Percentiles rank a stretch among this genome's conserved stretches.
Conservation (phyloP, 2,888 invertebrate genomes). For the Meganola albula region DNA sequence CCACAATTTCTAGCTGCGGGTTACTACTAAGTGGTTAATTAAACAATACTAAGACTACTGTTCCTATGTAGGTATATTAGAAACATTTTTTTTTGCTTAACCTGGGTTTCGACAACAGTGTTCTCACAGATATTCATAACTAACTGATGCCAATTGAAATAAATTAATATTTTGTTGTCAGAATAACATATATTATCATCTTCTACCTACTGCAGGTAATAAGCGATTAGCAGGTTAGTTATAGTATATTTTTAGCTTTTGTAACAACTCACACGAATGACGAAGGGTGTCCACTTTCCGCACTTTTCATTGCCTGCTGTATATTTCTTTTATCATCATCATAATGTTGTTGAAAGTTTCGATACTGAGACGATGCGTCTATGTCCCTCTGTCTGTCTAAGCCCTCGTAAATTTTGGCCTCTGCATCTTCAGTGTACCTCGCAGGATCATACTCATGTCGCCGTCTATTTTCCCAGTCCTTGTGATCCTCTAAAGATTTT, state of each 20-base stretch:
- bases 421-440: constrained; percentile 47
- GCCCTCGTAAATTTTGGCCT: constrained; percentile 37
- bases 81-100: too few relatives aligned
- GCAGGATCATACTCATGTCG: constrained; percentile 44
- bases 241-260: background rate
- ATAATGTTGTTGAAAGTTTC: constrained; percentile 31
- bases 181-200: too few relatives aligned
- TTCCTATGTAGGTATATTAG: too few relatives aligned
- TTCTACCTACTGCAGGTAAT: too few relatives aligned
- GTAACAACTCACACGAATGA: constrained; percentile 29
- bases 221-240: too few relatives aligned
- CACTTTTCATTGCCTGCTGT: constrained; percentile 38
- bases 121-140: too few relatives aligned
- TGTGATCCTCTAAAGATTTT: constrained; percentile 52
- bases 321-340: constrained; percentile 45
- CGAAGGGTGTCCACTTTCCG: constrained; percentile 38
- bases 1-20: too few relatives aligned
- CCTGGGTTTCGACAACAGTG: too few relatives aligned
- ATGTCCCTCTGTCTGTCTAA: constrained; percentile 38
- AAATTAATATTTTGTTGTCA: too few relatives aligned
- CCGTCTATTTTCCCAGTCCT: constrained; percentile 42
- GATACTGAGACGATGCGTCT: constrained; percentile 34
- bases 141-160: too few relatives aligned
- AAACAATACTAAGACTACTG: too few relatives aligned
- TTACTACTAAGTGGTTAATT: too few relatives aligned